Evolutionary conservation across 2,888 invertebrate genomes (phyloP).

Genomic region (Cantharis lateralis): DNA sequence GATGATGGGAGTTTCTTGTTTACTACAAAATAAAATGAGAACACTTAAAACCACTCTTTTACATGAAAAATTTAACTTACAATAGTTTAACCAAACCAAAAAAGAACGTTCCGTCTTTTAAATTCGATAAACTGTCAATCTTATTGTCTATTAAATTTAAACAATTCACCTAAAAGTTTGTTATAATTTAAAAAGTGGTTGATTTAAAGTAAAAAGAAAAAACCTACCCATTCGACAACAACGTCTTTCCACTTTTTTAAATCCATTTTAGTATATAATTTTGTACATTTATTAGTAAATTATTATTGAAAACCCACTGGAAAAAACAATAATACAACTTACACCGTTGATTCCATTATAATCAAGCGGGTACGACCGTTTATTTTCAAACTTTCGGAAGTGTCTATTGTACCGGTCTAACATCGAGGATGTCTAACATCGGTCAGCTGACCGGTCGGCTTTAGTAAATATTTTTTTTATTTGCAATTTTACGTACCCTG

Average conservation of each 20-base stretch:
- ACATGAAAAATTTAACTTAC: conserved; percentile 41
- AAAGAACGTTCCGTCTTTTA: conserved; percentile 48
- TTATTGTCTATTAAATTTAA: conserved; percentile 45
- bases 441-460: too few relatives aligned
- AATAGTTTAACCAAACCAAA: conserved; percentile 44
- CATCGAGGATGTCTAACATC: not conserved
- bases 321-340: not conserved
- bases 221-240: conserved; percentile 47
- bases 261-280: not conserved
- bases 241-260: conserved; percentile 41
- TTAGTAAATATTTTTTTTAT: too few relatives aligned
- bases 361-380: not conserved
- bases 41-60: not conserved
- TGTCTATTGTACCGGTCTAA: not conserved
- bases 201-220: not conserved
- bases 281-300: not conserved
- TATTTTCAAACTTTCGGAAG: not conserved
- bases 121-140: conserved; percentile 36
- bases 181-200: not conserved
- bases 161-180: conserved; percentile 49
- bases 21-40: conserved; percentile 14
- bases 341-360: not conserved
- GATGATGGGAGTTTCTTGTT: not conserved
- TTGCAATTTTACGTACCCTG: too few relatives aligned
- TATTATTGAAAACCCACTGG: not conserved